A percentile compares a stretch with the other conserved stretches of the same genome.
These are phyloP conservation scores for Notiomystis cincta DNA, from an alignment of 2,113 vertebrate species.

Conservation along the genomic window DNA sequence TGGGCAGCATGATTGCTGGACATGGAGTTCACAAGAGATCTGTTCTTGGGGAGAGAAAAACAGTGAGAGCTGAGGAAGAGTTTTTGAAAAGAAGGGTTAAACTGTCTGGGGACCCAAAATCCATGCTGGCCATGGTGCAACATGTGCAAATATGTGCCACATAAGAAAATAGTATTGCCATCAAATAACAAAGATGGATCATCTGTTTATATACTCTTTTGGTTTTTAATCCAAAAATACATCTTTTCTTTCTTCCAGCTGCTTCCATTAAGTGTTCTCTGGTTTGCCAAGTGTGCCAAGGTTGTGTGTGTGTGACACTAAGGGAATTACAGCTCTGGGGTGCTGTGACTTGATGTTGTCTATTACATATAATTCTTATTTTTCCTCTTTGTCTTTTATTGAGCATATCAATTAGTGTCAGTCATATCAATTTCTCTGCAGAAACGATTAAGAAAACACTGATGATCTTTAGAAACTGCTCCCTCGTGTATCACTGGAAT, in stretches of 20 bases:
- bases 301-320: background rate
- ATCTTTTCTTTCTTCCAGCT: background rate
- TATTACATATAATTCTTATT: background rate
- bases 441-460: background rate
- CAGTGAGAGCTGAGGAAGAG: background rate
- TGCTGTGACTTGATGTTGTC: background rate
- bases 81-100: background rate
- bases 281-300: background rate
- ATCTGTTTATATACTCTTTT: background rate
- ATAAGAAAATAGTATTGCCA: background rate
- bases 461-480: background rate
- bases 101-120: background rate
- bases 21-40: background rate
- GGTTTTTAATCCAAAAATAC: background rate
- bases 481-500: background rate
- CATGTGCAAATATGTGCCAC: background rate
- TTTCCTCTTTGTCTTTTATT: background rate
- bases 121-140: accelerated
- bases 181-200: background rate
- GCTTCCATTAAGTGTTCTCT: background rate
- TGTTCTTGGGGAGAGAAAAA: background rate
- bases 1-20: background rate
- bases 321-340: background rate
- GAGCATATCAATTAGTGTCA: background rate
- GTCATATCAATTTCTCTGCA: background rate